A percentile compares a stretch with the other conserved stretches of the same genome.
Evolutionary conservation across 2,797 vertebrate species (phyloP).

Genomic region (Serranus cabrilla): DNA sequence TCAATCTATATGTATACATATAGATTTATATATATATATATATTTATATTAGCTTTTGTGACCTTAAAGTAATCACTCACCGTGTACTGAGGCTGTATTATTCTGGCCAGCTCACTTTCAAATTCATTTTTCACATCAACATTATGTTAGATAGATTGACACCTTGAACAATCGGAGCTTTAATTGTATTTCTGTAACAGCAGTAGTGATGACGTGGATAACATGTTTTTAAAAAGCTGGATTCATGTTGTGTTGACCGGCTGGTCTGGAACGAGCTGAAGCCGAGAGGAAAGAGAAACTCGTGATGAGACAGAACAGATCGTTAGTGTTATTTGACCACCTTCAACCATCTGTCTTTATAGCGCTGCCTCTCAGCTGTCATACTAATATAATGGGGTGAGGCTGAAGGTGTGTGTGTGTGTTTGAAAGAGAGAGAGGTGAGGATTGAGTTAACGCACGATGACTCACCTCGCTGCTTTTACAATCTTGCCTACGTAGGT

Average conservation of each 20-base stretch:
- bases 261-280: slow-evolving; percentile 10
- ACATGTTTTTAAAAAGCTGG: slow-evolving; percentile 1
- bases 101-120: neutral
- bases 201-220: slow-evolving; percentile 19
- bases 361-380: slow-evolving; percentile 51
- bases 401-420: slow-evolving; percentile 42
- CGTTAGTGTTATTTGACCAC: slow-evolving; percentile 49
- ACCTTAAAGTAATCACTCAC: neutral
- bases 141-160: neutral
- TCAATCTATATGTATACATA: neutral
- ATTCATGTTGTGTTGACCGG: slow-evolving; percentile 8
- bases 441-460: slow-evolving; percentile 40
- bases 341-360: slow-evolving; percentile 68
- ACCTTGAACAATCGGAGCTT: neutral
- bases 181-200: slow-evolving; percentile 18
- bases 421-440: slow-evolving; percentile 13
- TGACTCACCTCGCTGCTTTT: slow-evolving; percentile 69
- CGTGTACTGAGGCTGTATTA: neutral
- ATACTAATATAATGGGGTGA: slow-evolving; percentile 63
- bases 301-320: slow-evolving; percentile 37
- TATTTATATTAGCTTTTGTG: no score
- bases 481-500: slow-evolving; percentile 41
- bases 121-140: slow-evolving; percentile 17
- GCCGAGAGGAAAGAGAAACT: slow-evolving; percentile 49
- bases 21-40: no score